These are phyloP conservation scores for Eristalinus aeneus DNA, from an alignment of 2,888 invertebrate species.

Conservation along the genomic window DNA sequence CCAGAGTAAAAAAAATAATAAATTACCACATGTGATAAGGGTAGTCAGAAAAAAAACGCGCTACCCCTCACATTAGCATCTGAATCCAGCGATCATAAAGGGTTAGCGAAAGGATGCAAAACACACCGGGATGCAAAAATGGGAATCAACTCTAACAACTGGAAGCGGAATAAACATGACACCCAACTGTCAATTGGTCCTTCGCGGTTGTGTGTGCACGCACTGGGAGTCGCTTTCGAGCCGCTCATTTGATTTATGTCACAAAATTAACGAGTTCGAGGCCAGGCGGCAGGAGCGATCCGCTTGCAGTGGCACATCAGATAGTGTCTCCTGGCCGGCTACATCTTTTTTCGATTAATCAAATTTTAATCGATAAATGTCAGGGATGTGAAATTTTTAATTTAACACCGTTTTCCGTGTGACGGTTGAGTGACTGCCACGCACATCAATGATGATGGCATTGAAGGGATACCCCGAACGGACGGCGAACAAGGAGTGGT, in stretches of 20 bases:
- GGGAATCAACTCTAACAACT: conserved; percentile 76
- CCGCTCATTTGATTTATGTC: conserved; percentile 80
- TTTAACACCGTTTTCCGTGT: conserved; percentile 76
- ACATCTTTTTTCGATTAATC: conserved; percentile 78
- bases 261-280: conserved; percentile 75
- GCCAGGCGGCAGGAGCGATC: background rate
- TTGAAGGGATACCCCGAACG: background rate
- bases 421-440: conserved; percentile 3
- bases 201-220: conserved; percentile 80
- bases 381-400: conserved; percentile 78
- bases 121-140: conserved; percentile 63
- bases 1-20: conserved; percentile 79
- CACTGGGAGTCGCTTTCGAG: conserved; percentile 49
- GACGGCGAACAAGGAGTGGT: background rate
- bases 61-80: conserved; percentile 73
- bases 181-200: conserved; percentile 81
- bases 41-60: conserved; percentile 73
- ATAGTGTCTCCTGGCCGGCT: conserved; percentile 40
- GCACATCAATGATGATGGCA: background rate
- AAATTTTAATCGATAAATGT: conserved; percentile 80
- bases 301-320: conserved; percentile 15
- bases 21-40: conserved; percentile 79
- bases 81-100: conserved; percentile 67
- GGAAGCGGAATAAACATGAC: conserved; percentile 80
- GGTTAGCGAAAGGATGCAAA: conserved; percentile 63